Evolutionary conservation across 1,140 invertebrate genomes (phyloP).

Genomic region (Lineus longissimus): DNA sequence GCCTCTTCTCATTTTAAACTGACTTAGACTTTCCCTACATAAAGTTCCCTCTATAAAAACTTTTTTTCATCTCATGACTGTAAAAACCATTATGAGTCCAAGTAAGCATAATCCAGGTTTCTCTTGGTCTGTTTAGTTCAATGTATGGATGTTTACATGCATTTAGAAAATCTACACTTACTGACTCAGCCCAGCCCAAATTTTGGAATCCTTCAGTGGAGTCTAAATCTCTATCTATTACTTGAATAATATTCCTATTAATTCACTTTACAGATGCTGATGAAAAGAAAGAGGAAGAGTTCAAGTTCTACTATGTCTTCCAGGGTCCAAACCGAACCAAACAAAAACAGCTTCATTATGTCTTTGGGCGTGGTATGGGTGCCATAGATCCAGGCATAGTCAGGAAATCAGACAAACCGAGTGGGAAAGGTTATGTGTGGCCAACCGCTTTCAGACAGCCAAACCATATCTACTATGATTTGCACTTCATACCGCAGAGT

Average conservation of each 20-base stretch:
- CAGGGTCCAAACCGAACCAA: conserved; percentile 34
- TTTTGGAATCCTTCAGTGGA: too few relatives aligned
- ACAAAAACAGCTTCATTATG: conserved; percentile 43
- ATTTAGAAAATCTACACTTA: too few relatives aligned
- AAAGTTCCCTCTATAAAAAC: not conserved
- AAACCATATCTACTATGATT: conserved; percentile 35
- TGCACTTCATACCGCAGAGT: conserved; percentile 29
- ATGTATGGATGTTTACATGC: not conserved
- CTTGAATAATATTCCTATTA: not conserved
- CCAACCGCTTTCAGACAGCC: conserved; percentile 20
- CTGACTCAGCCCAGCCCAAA: too few relatives aligned
- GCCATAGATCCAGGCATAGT: conserved; percentile 28
- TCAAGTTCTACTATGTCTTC: conserved; percentile 35
- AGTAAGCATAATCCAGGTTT: not conserved
- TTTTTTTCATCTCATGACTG: not conserved
- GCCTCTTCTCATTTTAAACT: not conserved
- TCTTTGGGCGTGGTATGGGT: conserved; percentile 30
- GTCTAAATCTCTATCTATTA: too few relatives aligned
- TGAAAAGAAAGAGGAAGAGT: conserved; percentile 29
- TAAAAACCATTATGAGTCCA: not conserved
- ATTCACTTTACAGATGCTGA: conserved; percentile 26
- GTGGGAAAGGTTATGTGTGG: conserved; percentile 36
- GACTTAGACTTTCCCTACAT: not conserved
- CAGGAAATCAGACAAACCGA: conserved; percentile 21
- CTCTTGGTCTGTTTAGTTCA: not conserved